Evolutionary conservation across 2,888 invertebrate species (phyloP), one percentile per base, ranked within the genome.

Genomic region (Chrysopilus asiliformis): DNA sequence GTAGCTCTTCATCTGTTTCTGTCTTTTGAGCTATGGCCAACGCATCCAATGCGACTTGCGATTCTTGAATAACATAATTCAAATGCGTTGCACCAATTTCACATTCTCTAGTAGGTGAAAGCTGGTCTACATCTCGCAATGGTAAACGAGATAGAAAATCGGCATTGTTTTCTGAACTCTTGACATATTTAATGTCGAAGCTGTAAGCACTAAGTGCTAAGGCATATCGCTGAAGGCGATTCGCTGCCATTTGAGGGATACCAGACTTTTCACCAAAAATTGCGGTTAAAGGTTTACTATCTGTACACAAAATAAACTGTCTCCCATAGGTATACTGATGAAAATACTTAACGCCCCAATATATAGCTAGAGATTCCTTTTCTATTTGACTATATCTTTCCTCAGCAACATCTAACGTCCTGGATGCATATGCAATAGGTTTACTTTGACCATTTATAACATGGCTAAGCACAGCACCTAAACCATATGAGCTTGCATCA

Each of bases 401-500:
- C n/a, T n/a, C n/a, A n/a, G n/a, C n/a, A n/a, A n/a, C n/a, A n/a
- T n/a, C n/a, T n/a, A 41, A 17, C 4, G 27, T 25, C 6, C 40
- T 19, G n/a, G 42, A 42, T 18, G 39, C 28, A 13, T 33, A 40
- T 16, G 40, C 37, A 10, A 42, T 32, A n/a, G 38, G 40, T 5
- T 32, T 37, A 17, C 22, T 19, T 8, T 8, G 17, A 19, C 25
- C 20, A 24, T 34, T 20, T 17, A 19, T 4, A 34, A 29, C 12
- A 14, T 29, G 32, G 17, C 32, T 20, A 10, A 42, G 33, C 9
- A 43, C 30, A 9, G 38, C 40, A 17, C 33, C 40, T 18, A 43
- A 16, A n/a, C 34, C 36, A 24, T 32, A 32, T 16, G 37, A 32
- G 8, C 43, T 44, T 9, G 48, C 49, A 31, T 49, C 47, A 36